Percentiles rank a stretch among this genome's conserved stretches.
Evolutionary conservation across 1,140 invertebrate genomes (phyloP).

Genomic region (Heterodera schachtii): DNA sequence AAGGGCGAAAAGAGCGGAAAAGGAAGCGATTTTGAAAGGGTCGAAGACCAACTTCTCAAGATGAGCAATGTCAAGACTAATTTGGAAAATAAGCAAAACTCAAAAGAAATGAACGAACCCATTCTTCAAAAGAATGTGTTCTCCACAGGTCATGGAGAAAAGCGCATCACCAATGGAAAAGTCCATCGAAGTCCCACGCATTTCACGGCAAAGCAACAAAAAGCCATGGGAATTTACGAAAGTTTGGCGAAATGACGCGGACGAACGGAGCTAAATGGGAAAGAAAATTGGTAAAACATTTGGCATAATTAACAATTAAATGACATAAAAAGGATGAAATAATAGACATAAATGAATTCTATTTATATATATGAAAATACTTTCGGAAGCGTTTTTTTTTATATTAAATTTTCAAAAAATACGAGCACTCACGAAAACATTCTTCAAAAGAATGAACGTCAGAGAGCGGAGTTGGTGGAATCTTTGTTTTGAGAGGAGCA

Average conservation of each 20-base stretch:
- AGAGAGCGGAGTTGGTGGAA: conserved; percentile 40
- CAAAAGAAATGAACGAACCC: conserved; percentile 29
- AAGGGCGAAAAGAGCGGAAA: conserved; percentile 49
- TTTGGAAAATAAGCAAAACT: conserved; percentile 12
- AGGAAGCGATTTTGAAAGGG: conserved; percentile 44
- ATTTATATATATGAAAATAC: too few species aligned
- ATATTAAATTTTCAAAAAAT: too few species aligned
- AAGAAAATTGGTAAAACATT: background rate
- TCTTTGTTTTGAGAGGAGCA: conserved; percentile 49
- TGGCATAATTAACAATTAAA: too few species aligned
- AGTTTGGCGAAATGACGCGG: conserved; percentile 34
- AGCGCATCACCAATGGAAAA: conserved; percentile 47
- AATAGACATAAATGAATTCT: background rate
- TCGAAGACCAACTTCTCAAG: conserved; percentile 45
- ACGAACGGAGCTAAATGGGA: conserved; percentile 42
- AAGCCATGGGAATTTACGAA: conserved; percentile 47
- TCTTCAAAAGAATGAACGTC: conserved; percentile 47
- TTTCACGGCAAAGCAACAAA: conserved; percentile 43
- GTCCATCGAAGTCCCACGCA: conserved; percentile 43
- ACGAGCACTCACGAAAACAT: conserved; percentile 45
- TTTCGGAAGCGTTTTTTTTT: too few species aligned
- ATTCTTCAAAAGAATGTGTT: conserved; percentile 44
- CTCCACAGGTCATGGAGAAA: conserved; percentile 53
- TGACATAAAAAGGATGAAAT: too few species aligned
- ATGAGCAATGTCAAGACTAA: conserved; percentile 42